phyloP scores from a whole-genome alignment of 2,797 vertebrate species.

The Apogon talboti region DNA sequence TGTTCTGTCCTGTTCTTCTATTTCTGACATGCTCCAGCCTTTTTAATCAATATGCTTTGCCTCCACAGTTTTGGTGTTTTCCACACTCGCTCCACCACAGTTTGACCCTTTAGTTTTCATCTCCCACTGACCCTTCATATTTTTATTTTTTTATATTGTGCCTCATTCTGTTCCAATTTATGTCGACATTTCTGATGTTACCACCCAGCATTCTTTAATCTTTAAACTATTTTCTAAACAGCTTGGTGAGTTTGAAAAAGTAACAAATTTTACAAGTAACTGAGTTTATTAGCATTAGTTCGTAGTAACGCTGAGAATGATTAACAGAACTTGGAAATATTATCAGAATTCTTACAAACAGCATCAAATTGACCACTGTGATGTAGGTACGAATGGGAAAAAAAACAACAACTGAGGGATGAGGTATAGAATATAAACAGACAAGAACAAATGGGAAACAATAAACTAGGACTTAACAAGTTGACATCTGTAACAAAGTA shows the following conservation, averaged over 20 bases:
- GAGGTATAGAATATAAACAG: conserved; percentile 26
- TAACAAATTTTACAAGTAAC: conserved; percentile 5
- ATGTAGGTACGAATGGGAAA: background rate
- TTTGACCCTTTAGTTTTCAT: conserved; percentile 62
- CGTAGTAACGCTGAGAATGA: too few species aligned
- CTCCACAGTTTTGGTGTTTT: conserved; percentile 51
- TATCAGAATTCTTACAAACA: background rate
- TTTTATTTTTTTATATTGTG: conserved; percentile 53
- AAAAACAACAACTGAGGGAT: conserved; percentile 18
- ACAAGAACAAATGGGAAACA: conserved; percentile 47
- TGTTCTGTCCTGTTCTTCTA: conserved; percentile 4
- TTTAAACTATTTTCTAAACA: background rate
- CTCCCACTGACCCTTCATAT: conserved; percentile 49
- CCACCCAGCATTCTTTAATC: conserved; percentile 28
- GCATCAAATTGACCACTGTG: background rate
- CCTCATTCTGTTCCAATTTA: conserved; percentile 50
- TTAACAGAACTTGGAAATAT: too few species aligned
- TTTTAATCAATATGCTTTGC: conserved; percentile 45
- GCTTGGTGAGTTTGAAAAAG: background rate
- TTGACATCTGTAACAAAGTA: conserved; percentile 33
- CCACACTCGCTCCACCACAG: conserved; percentile 48
- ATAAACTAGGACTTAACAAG: conserved; percentile 39
- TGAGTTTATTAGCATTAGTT: background rate
- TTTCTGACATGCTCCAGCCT: conserved; percentile 36
- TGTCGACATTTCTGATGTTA: conserved; percentile 44